Evolutionary conservation across 2,888 invertebrate species (phyloP), one percentile per base, ranked within the genome.

Genomic region (Sipunculus nudus): DNA sequence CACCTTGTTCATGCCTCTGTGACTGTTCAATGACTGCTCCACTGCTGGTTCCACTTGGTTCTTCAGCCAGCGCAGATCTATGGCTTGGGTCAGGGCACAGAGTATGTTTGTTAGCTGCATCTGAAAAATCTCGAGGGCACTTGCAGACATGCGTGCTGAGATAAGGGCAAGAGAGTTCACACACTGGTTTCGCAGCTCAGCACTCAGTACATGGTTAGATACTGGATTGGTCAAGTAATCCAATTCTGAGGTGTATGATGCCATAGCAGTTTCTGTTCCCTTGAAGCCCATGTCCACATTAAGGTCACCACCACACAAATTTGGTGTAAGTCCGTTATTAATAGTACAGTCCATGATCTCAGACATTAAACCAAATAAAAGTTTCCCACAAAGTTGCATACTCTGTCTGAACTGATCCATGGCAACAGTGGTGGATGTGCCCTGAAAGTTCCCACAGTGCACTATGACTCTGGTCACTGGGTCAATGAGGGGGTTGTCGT

Each of bases 181-280:
- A 10, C 70, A 58, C 56, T 75, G 75, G 61, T 75, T 75, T 61
- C 72, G 69, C 59, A 69, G 63, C 54, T 75, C 75, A 2, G 75
- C 73, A 43, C 70, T 68, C 28, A 71, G 48, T 38, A 72, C 71
- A 50, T 75, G 74, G 43, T 71, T 69, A 19, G 72, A 73, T 63
- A 75, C 56, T 6, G 70, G 66, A 31, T 61, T 59, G 16, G 70
- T 70, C 16, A 75, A 48, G 47, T 61, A 61, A 58, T 75, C 68
- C 21, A 74, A 59, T 53, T 75, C 74, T 1, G 74, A 70, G 57
- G 61, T 59, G 43, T 74, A 74, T 6, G 74, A 55, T 10, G 74
- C 74, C 66, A 72, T 70, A 4, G 73, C 72, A 2, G 59, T 70
- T 45, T 75, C 74, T 5, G 59, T 53, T 2, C 74, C 75, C 54